Evolutionary conservation across 2,797 vertebrate genomes (phyloP).

Genomic region (Siniperca scherzeri): DNA sequence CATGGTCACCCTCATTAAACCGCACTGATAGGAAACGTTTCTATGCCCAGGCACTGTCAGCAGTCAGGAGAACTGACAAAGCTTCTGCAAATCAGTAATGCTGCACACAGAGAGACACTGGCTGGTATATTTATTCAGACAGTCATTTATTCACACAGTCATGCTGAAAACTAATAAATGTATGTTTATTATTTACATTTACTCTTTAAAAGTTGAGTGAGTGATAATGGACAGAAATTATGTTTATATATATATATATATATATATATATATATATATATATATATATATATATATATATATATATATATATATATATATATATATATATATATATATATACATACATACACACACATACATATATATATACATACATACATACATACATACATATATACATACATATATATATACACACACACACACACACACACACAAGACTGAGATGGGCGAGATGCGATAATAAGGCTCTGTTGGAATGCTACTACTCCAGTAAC

Average conservation of each 20-base stretch:
- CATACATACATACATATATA: no score
- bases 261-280: no score
- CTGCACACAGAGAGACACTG: not conserved
- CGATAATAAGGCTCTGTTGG: no score
- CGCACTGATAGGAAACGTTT: constrained; percentile 51
- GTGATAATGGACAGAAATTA: not conserved
- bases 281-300: no score
- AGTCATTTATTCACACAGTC: not conserved
- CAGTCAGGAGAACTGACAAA: constrained; percentile 42
- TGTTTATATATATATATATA: not conserved
- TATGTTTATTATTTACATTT: not conserved
- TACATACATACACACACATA: no score
- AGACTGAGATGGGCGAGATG: no score
- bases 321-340: no score
- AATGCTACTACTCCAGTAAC: no score
- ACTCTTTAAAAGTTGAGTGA: not conserved
- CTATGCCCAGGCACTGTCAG: constrained; percentile 40
- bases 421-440: no score
- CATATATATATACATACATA: no score
- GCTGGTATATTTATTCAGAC: not conserved
- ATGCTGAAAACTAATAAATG: not conserved
- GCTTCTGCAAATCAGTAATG: constrained; percentile 23
- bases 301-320: no score
- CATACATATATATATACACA: no score
- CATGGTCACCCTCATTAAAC: constrained; percentile 68